Conservation (phyloP, 2,797 vertebrate genomes). For the Scleropages formosus region DNA sequence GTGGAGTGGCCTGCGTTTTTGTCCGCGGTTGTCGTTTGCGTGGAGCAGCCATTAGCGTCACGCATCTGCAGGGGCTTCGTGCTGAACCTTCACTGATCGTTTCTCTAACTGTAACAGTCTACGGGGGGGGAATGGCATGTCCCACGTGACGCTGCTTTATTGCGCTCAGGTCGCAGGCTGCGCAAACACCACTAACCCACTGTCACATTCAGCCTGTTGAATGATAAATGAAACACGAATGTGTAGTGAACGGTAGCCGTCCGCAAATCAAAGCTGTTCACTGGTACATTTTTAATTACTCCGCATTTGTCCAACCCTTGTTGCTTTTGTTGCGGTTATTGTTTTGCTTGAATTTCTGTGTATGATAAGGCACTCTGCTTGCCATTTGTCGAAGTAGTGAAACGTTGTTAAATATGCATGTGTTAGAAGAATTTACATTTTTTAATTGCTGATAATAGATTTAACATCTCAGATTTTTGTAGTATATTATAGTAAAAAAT, state of each 20-base stretch:
- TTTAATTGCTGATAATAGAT: not conserved
- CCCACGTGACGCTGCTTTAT: not conserved
- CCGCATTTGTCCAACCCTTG: constrained; percentile 4
- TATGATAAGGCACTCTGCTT: not conserved
- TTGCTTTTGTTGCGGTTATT: not conserved
- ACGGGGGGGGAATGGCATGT: constrained; percentile 12
- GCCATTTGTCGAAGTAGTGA: not conserved
- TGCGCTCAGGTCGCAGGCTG: constrained; percentile 14
- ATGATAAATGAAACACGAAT: constrained; percentile 23
- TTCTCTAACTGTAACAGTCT: too few species aligned
- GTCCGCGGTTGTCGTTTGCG: not conserved
- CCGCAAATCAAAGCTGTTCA: not conserved
- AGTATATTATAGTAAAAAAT: not conserved
- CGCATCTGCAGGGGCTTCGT: not conserved
- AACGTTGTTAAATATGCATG: not conserved
- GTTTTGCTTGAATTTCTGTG: not conserved
- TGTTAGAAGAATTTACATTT: not conserved
- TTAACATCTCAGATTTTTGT: not conserved
- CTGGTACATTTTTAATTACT: not conserved
- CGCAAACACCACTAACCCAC: constrained; percentile 8
- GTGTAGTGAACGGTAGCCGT: not conserved
- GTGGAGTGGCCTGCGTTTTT: not conserved
- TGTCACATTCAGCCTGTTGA: constrained; percentile 20
- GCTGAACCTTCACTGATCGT: not conserved
- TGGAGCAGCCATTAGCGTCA: constrained; percentile 5